Percentiles rank a stretch among this genome's conserved stretches.
Conservation (phyloP, 2,888 invertebrate genomes). For the Elmis aenea region DNA sequence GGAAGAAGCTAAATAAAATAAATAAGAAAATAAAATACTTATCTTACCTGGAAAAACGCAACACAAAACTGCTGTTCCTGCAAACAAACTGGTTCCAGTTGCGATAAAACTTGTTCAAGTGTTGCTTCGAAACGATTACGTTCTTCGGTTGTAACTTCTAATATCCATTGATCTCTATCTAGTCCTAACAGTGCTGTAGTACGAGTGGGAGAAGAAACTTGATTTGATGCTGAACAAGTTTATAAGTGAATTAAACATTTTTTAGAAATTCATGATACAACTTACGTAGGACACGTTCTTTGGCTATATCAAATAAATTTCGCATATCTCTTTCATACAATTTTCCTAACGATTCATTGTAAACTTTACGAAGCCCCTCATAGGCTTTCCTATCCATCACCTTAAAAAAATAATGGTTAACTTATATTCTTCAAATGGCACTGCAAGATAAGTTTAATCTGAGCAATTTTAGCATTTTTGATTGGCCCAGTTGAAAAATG, state of each 20-base stretch:
- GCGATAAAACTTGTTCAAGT: slow-evolving; percentile 79
- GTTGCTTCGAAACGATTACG: slow-evolving; percentile 60
- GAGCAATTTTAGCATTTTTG: too few species aligned
- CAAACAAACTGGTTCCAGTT: slow-evolving; percentile 85
- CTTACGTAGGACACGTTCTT: slow-evolving; percentile 46
- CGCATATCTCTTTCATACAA: slow-evolving; percentile 83
- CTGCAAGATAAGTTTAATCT: too few species aligned
- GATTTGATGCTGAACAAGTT: slow-evolving; percentile 13
- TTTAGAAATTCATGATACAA: neutral
- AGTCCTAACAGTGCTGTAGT: slow-evolving; percentile 50
- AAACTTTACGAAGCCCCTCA: slow-evolving; percentile 74
- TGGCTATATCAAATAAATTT: slow-evolving; percentile 72
- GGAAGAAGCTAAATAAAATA: neutral
- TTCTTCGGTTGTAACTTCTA: slow-evolving; percentile 57
- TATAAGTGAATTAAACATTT: slow-evolving; percentile 4
- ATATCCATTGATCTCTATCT: slow-evolving; percentile 61
- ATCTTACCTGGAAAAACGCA: slow-evolving; percentile 72
- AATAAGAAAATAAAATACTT: neutral
- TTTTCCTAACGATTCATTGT: slow-evolving; percentile 77
- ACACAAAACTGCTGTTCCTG: slow-evolving; percentile 95
- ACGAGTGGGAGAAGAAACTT: slow-evolving; percentile 35
- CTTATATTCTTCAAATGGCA: too few species aligned
- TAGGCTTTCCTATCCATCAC: slow-evolving; percentile 79
- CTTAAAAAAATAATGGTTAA: too few species aligned
- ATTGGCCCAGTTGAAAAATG: too few species aligned